Evolutionary conservation across 1,140 invertebrate species (phyloP).

Genomic region (Zaprionus inermis): DNA sequence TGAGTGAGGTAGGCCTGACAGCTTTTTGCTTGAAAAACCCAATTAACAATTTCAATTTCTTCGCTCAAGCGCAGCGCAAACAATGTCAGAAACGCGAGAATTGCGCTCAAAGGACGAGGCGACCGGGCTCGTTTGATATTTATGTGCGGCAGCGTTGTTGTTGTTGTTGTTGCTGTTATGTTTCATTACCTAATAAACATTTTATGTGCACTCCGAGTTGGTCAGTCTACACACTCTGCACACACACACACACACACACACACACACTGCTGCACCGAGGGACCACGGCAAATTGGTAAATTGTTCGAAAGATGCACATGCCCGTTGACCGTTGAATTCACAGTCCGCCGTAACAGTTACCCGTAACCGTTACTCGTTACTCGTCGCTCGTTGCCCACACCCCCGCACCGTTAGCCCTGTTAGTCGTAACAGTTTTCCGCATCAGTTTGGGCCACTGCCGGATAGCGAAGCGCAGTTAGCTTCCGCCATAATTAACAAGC

Average conservation of each 20-base stretch:
- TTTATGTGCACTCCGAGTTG: constrained; percentile 54
- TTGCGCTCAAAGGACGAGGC: constrained; percentile 52
- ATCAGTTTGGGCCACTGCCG: not conserved
- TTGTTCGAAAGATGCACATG: constrained; percentile 75
- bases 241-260: not conserved
- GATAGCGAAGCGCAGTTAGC: constrained; percentile 21
- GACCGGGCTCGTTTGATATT: constrained; percentile 62
- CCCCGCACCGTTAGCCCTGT: not conserved
- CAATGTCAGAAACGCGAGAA: constrained; percentile 22
- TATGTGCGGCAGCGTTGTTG: constrained; percentile 52
- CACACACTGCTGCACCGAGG: constrained; percentile 10
- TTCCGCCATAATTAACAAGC: constrained; percentile 69
- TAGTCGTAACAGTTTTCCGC: not conserved
- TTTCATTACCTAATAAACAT: constrained; percentile 81
- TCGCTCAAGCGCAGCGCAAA: constrained; percentile 40
- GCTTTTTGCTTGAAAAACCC: constrained; percentile 53
- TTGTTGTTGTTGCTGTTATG: constrained; percentile 37
- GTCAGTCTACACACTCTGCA: constrained; percentile 43
- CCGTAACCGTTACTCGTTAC: constrained; percentile 9
- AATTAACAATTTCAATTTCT: constrained; percentile 65
- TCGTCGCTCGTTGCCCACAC: not conserved
- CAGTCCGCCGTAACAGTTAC: constrained; percentile 10
- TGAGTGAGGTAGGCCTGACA: not conserved
- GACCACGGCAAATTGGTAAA: constrained; percentile 66
- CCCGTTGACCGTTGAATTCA: constrained; percentile 31